Conservation (phyloP, 2,888 invertebrate species). For the Ormia ochracea region DNA sequence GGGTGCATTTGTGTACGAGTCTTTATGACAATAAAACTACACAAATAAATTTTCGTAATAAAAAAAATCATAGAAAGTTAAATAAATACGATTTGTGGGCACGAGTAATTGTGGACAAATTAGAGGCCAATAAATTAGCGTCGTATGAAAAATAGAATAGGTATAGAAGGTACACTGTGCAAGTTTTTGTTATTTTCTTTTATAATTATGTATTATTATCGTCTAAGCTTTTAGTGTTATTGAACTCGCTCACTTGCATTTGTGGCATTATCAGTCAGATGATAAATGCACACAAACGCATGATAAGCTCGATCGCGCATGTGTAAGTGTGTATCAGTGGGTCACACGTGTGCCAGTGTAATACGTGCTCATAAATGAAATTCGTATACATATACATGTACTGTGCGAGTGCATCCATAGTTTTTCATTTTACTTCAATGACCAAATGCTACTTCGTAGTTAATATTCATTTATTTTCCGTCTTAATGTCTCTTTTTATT, state of each 20-base stretch:
- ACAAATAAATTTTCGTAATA: not conserved
- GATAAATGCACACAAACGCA: not conserved
- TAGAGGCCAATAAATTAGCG: constrained; percentile 19
- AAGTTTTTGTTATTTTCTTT: not conserved
- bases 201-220: not conserved
- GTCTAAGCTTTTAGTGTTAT: constrained; percentile 3
- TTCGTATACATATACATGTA: not conserved
- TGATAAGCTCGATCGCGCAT: not conserved
- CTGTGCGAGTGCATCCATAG: not conserved
- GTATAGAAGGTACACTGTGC: not conserved
- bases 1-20: not conserved
- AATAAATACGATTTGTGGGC: not conserved
- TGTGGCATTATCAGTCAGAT: not conserved
- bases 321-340: constrained; percentile 4
- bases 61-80: not conserved
- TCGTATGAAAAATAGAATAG: not conserved
- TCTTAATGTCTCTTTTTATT: not conserved
- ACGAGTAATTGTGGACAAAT: constrained; percentile 23
- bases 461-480: not conserved
- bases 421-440: constrained; percentile 13
- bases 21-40: not conserved
- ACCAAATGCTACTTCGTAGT: constrained; percentile 1
- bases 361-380: too few relatives aligned
- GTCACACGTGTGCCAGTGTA: constrained; percentile 53
- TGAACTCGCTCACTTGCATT: constrained; percentile 1